phyloP scores from a whole-genome alignment of 2,888 invertebrate species.

The Heliconius charithonia region DNA sequence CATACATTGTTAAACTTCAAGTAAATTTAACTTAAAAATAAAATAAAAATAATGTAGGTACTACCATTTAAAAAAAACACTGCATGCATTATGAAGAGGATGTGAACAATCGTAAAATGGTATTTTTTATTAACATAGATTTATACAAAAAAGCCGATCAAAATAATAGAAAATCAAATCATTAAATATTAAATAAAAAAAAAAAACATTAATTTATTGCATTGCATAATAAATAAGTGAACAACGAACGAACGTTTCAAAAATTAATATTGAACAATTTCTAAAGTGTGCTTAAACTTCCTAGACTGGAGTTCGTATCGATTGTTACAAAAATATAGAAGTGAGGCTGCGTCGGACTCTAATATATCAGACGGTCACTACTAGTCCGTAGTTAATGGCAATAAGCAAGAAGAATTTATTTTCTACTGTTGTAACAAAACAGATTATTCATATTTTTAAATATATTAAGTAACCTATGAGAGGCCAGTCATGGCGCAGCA shows the following conservation, averaged over 20 bases:
- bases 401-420: slow-evolving; percentile 1
- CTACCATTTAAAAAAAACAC: no score
- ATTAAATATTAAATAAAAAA: background rate
- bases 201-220: background rate
- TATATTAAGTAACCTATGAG: background rate
- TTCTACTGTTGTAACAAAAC: background rate
- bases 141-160: no score
- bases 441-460: background rate
- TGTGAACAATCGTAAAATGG: no score
- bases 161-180: no score
- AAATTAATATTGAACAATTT: background rate
- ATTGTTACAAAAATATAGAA: slow-evolving; percentile 40
- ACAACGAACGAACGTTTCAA: background rate
- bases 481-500: no score
- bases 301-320: slow-evolving; percentile 28
- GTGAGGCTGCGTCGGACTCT: slow-evolving; percentile 8
- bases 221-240: background rate
- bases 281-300: slow-evolving; percentile 23
- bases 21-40: no score
- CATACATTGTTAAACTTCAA: no score
- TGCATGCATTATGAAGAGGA: no score
- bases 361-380: background rate
- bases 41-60: no score
- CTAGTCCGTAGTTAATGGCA: background rate
- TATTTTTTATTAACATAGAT: no score